These are phyloP conservation scores for Arge pagana DNA, from an alignment of 2,888 invertebrate species.

Conservation along the genomic window DNA sequence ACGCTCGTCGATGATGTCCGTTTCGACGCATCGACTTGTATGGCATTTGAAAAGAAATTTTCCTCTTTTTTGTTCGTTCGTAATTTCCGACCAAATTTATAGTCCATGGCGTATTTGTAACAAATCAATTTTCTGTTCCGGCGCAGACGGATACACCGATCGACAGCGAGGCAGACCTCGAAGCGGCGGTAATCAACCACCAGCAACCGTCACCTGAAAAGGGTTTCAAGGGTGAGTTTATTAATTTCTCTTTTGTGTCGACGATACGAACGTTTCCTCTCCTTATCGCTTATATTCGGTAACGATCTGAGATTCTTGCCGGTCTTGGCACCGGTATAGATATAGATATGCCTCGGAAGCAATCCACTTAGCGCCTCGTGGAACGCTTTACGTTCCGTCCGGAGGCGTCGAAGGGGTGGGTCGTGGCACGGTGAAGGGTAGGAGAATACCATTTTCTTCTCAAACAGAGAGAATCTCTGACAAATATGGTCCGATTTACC, in stretches of 20 bases:
- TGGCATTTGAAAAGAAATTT: too few species aligned
- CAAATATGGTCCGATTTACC: slow-evolving; percentile 57
- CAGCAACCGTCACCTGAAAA: slow-evolving; percentile 50
- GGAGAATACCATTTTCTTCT: slow-evolving; percentile 47
- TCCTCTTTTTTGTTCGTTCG: too few species aligned
- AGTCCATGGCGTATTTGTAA: slow-evolving; percentile 11
- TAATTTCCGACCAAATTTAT: slow-evolving; percentile 19
- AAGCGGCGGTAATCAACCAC: slow-evolving; percentile 43
- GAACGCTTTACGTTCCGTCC: slow-evolving; percentile 6
- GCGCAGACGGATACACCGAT: slow-evolving; percentile 52
- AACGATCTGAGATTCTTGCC: too few species aligned
- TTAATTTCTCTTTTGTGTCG: too few species aligned
- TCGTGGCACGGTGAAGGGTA: slow-evolving; percentile 18
- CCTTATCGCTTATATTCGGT: too few species aligned
- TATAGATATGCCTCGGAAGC: too few species aligned
- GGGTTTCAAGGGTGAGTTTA: slow-evolving; percentile 52
- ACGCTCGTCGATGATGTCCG: too few species aligned
- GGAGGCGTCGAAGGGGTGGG: background rate
- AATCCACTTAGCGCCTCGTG: slow-evolving; percentile 50
- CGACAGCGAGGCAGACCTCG: slow-evolving; percentile 48
- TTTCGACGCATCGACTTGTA: background rate
- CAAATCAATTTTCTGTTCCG: slow-evolving; percentile 24
- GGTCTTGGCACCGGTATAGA: too few species aligned
- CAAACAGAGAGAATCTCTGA: slow-evolving; percentile 57
- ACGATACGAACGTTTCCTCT: too few species aligned